These are phyloP conservation scores for Tridacna crocea DNA, from an alignment of 2,888 invertebrate genomes.

Conservation along the genomic window DNA sequence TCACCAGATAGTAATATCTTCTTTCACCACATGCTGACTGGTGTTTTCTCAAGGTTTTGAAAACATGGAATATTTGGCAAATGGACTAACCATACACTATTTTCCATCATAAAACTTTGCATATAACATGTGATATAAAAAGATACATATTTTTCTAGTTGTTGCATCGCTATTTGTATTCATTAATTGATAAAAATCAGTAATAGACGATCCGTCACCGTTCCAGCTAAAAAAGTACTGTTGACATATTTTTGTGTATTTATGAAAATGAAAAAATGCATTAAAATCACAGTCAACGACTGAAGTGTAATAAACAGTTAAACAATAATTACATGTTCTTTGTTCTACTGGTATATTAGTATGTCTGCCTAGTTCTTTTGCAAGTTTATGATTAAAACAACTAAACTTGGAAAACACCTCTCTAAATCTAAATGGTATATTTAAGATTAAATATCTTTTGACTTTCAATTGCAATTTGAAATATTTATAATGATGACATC, in stretches of 20 bases:
- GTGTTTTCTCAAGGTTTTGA: no score
- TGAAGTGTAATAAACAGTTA: background rate
- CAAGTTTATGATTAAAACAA: conserved; percentile 32
- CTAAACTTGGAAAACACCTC: conserved; percentile 25
- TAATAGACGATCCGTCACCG: background rate
- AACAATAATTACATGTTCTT: conserved; percentile 19
- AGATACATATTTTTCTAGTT: background rate
- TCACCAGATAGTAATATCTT: background rate
- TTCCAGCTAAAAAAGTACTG: background rate
- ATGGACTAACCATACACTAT: background rate
- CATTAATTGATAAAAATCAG: background rate
- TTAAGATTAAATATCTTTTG: conserved; percentile 23
- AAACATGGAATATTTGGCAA: background rate
- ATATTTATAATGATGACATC: conserved; percentile 26
- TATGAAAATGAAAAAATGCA: conserved; percentile 24
- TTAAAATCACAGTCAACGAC: conserved; percentile 25
- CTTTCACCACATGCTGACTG: no score
- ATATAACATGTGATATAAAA: background rate
- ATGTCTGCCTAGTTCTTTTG: conserved; percentile 29
- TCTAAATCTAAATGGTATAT: conserved; percentile 19
- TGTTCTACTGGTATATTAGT: conserved; percentile 9
- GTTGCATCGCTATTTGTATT: background rate
- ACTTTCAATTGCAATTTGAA: conserved; percentile 27
- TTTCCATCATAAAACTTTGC: background rate
- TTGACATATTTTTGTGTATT: conserved; percentile 1